Evolutionary conservation across 2,888 invertebrate species (phyloP), one percentile per base, ranked within the genome.

Genomic region (Argyra leucocephala): DNA sequence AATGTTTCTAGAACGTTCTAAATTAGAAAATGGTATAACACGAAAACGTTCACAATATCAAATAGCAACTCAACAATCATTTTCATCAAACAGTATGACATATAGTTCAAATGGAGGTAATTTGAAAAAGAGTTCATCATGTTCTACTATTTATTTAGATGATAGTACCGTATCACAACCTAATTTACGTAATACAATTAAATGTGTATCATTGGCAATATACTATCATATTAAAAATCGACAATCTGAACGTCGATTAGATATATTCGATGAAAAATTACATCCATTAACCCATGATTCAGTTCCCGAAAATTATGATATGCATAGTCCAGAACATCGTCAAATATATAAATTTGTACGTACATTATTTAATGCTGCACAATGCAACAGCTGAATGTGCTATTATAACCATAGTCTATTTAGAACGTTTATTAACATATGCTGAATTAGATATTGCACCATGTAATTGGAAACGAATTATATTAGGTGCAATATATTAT

Each of bases 161-260:
- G 99, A 99, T 82, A 98, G 97, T 77, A 99, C 99, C 37, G 98
- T 99, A 64, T 97, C 97, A 64, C 99, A 99, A 81, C 99, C 99
- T 67, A 98, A 99, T 83, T 84, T 99, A 68, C 99, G 98, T 82
- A 97, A 97, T 80, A 98, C 98, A 23, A 95, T 99, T 61, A 97
- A 97, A 81, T 98, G 98, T 83, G 96, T 99, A 67, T 95, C 98
- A 62, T 83, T 99, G 75, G 99, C 97, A 72, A 95, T 99, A 78
- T 99, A 96, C 82, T 99, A 98, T 82, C 98, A 99, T 81, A 99
- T 99, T 75, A 93, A 93, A 78, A 98, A 98, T 82, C 86, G 98
- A 78, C 91, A 90, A 70, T 92, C 91, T 67, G 91, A 95, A 78
- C 84, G 93, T 69, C 87, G 89, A 69, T 84, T 98, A 78, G 96